phyloP scores from a whole-genome alignment of 2,888 invertebrate genomes.

The Cephus spinipes region DNA sequence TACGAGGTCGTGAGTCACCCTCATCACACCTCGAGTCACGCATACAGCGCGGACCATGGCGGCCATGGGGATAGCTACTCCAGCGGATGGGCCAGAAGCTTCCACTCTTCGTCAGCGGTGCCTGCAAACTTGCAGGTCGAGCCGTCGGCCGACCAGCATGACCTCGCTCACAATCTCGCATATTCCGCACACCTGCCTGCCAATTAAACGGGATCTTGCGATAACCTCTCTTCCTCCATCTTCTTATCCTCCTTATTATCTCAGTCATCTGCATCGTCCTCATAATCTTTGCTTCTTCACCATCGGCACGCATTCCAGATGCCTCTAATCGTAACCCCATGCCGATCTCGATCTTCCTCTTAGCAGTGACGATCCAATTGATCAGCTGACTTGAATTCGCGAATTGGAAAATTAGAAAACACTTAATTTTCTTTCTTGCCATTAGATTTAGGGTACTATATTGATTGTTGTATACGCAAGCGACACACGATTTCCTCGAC shows the following conservation, averaged over 20 bases:
- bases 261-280: no score
- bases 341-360: no score
- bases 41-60: constrained; percentile 62
- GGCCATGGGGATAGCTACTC: constrained; percentile 68
- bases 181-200: constrained; percentile 70
- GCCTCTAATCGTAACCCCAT: not conserved
- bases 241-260: not conserved
- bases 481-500: no score
- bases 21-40: constrained; percentile 72
- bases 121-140: constrained; percentile 33
- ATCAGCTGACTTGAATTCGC: no score
- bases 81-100: constrained; percentile 74
- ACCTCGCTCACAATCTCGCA: constrained; percentile 72
- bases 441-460: no score
- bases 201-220: not conserved
- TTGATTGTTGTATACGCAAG: no score
- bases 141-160: constrained; percentile 27
- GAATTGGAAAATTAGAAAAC: no score
- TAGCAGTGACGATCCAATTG: no score
- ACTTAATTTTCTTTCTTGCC: no score
- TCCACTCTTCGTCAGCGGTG: constrained; percentile 66
- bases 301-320: not conserved
- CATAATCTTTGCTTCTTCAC: not conserved
- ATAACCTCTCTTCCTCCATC: not conserved
- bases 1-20: constrained; percentile 82